Base-by-base conservation (phyloP, 2,888 invertebrate species). In the Sphaerophoria taeniata region DNA sequence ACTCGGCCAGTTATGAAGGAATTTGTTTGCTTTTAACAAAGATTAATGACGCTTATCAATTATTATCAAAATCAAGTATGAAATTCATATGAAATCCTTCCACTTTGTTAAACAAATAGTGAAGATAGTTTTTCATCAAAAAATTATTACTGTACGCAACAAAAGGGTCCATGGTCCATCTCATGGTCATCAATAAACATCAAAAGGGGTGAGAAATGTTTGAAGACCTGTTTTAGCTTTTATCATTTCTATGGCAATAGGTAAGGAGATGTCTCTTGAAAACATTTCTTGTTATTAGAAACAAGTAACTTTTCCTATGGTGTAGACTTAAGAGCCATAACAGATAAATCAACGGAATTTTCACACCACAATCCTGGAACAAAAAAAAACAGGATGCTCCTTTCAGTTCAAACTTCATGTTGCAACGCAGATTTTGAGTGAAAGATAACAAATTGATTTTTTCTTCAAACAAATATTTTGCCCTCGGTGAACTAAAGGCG, bases 111-210 rank as follows among this genome's bases (percentile, higher is more conserved):
- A 67, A 67, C 84, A 72, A 61, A 34, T 74, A 67, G 31, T 3
- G 11, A 6, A 63, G 65, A 43, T 74, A 33, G 43, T 16, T 67
- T 82, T 71, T 33, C 55, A 71, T 79, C 65, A 16, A 33, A 79
- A 77, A 74, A 84, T 60, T 75, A 72, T 80, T 80, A 71, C 71
- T 79, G 67, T 70, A 75, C 11, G 51, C 16, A 65, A 16, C 6
- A 53, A 6, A 49, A 49, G 45, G 76, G 76, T 81, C 49, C 49
- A 49, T 49, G 47, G 49, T 65, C 80, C 80, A 80, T 75, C 71
- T 55, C 45, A 47, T 74, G 80, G 84, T 80, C 84, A 84, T 84
- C 84, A 84, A 75, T 80, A 84, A 75, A 71, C 79, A 84, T 83
- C 78, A 51, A 39, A 74, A 73, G 78, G 83, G 82, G 78, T 73